Evolutionary conservation across 2,113 vertebrate species (phyloP).

Genomic region (Dipodomys stephensi): DNA sequence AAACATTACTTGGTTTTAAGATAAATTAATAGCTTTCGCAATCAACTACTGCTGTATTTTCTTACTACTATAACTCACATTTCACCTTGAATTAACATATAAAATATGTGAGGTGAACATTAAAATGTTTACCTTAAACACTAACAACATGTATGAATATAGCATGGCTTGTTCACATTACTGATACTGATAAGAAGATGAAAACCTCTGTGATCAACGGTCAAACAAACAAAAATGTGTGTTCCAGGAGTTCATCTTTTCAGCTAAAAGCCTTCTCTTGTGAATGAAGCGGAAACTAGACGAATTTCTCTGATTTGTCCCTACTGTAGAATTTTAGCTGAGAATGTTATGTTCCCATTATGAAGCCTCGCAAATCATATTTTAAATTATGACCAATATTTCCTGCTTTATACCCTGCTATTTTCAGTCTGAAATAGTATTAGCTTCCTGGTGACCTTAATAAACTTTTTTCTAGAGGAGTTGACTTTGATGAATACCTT

Average conservation of each 20-base stretch:
- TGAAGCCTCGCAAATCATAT: background rate
- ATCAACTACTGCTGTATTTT: background rate
- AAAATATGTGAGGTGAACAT: background rate
- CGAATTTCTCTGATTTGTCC: background rate
- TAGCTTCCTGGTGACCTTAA: background rate
- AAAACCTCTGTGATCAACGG: background rate
- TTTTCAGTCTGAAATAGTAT: background rate
- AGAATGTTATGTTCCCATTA: background rate
- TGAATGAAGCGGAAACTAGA: constrained; percentile 11
- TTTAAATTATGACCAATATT: background rate
- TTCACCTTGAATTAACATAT: constrained; percentile 22
- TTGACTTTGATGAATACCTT: constrained; percentile 16
- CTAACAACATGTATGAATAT: background rate
- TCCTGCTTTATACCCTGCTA: background rate
- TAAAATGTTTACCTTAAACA: background rate
- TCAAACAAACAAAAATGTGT: constrained; percentile 14
- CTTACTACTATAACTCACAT: background rate
- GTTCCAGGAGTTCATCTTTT: background rate
- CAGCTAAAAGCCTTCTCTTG: background rate
- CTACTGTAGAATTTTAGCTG: background rate
- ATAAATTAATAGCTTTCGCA: background rate
- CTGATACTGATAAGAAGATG: background rate
- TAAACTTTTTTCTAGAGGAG: background rate
- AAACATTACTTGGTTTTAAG: background rate
- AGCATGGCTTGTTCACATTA: background rate